These are phyloP conservation scores for Diceros bicornis DNA, from an alignment of 2,797 vertebrate species.

Conservation along the genomic window DNA sequence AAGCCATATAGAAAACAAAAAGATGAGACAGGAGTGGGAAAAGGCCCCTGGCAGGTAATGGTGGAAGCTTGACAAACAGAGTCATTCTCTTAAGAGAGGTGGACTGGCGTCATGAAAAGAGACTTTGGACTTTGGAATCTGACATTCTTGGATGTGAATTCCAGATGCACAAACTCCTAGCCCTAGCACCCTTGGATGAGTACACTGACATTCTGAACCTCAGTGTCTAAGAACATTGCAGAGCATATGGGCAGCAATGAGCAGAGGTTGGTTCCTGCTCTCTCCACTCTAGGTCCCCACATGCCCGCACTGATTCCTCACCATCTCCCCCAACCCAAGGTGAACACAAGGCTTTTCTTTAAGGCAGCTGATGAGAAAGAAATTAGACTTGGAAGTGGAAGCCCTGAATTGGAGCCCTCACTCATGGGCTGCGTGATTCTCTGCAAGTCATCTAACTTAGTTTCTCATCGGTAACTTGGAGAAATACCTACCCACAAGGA, in stretches of 20 bases:
- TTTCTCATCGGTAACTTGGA: neutral
- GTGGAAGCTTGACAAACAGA: no score
- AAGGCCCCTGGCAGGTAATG: neutral
- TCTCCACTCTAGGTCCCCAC: no score
- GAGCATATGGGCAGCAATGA: accelerated
- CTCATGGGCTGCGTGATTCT: accelerated
- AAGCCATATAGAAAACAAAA: neutral
- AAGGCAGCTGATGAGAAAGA: neutral
- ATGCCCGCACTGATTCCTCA: accelerated
- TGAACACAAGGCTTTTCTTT: neutral
- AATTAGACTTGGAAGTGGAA: no score
- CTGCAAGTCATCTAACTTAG: accelerated
- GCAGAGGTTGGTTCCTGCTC: neutral
- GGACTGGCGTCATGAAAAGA: neutral
- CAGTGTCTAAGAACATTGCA: accelerated
- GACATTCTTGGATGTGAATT: neutral
- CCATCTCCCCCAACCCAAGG: neutral
- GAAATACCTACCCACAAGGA: neutral
- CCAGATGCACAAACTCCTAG: neutral
- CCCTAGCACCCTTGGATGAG: neutral
- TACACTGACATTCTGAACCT: accelerated
- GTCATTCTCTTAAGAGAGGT: neutral
- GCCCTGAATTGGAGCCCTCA: neutral
- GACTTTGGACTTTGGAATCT: neutral
- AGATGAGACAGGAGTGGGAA: neutral